Base-by-base conservation (phyloP, 2,888 invertebrate genomes). In the Scaptomyza tumidula region DNA sequence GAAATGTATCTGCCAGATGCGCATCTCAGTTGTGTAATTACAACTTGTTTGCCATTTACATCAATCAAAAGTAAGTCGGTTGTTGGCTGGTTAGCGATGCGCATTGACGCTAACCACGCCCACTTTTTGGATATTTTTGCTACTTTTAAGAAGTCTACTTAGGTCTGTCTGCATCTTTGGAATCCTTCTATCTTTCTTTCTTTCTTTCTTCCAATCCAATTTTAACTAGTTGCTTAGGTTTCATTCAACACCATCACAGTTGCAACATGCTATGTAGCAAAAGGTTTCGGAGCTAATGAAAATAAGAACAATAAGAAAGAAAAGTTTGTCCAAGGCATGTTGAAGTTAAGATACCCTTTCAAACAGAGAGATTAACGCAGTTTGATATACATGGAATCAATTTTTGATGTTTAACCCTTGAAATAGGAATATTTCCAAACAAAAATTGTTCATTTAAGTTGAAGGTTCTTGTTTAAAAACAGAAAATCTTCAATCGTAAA, bases 11-110 rank as follows among this genome's bases (percentile, higher is more conserved):
- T 68, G 60, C 33, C 62, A 62, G 63, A 64, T 71, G 49, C 49
- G 49, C 49, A 71, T 60, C 60, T 66, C 13, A 46, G 54, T 44
- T 66, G 64, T 62, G 86, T 78, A 82, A 82, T 86, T 82, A 86
- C 80, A 76, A 69, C 80, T 81, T 64, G 72, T 66, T 79, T 84
- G 77, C 69, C 83, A 80, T 77, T 86, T 80, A 71, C 86, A 86
- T 83, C 84, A 86, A 82, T 86, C 78, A 82, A 77, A 78, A 68
- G n/a, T 60, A 35, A 54, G 16, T 14, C 7, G 24, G 11, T 45
- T 50, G 44, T 56, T 68, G 53, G 58, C 7, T 56, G 60, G 50
- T 55, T 81, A 81, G 52, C 81, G 68, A 71, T 68, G 71, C 79
- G 69, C 43, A 61, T 27, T 62, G 53, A 10, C 46, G 35, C 5